Percentiles rank a stretch among this genome's conserved stretches.
These are phyloP conservation scores for Cloeon dipterum DNA, from an alignment of 2,888 invertebrate species.

Conservation along the genomic window DNA sequence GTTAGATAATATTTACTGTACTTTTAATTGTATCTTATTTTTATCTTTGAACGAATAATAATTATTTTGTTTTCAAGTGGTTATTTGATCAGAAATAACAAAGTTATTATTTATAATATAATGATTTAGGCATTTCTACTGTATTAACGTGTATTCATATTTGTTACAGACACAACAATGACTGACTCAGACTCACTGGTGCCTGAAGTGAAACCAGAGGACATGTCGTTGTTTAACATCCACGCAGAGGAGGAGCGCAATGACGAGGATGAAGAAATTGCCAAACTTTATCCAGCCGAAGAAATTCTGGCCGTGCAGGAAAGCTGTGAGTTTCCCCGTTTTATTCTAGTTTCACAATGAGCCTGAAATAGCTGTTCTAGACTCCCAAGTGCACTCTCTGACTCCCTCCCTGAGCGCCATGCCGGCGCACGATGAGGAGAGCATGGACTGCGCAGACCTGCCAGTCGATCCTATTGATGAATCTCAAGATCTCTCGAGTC, in stretches of 20 bases:
- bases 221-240: constrained; percentile 9
- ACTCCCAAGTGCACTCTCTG: constrained; percentile 4
- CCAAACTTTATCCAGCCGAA: not conserved
- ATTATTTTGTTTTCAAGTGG: constrained; percentile 7
- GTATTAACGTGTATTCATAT: no score
- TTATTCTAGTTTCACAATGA: no score
- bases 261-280: constrained; percentile 4
- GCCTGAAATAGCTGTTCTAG: not conserved
- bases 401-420: constrained; percentile 9
- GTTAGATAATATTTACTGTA: no score
- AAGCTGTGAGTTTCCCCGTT: not conserved
- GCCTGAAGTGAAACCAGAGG: constrained; percentile 13
- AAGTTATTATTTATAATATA: no score
- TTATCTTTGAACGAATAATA: no score
- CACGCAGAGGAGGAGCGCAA: constrained; percentile 7
- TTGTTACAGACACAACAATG: no score
- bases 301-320: constrained; percentile 1
- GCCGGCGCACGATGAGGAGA: constrained; percentile 18
- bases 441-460: constrained; percentile 16
- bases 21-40: no score
- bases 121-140: no score
- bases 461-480: constrained; percentile 1
- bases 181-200: no score
- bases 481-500: not conserved
- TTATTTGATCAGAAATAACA: not conserved